Base-by-base conservation (phyloP, 2,113 vertebrate species). In the Pica pica region DNA sequence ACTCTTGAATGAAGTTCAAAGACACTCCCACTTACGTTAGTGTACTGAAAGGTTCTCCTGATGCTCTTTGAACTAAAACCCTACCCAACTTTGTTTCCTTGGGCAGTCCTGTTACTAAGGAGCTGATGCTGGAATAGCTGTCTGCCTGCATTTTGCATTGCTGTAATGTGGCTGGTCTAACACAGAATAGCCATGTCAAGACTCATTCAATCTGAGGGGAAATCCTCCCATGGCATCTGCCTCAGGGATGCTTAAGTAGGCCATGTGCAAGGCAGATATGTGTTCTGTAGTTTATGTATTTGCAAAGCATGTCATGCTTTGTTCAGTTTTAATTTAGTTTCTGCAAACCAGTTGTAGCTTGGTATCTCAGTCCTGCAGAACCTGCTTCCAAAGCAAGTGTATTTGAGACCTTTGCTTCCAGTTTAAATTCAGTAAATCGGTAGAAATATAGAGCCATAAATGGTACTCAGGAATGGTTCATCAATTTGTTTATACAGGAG, bases 211-310 rank as follows among this genome's bases (percentile, higher is more conserved):
- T 87, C 74, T 47, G 24, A 79, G 70, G 75, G 74, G 70, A 71
- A 76, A 85, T 83, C 11, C 27, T 77, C 86, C 68, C 17, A 33
- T 14, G 37, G 87, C 85, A 46, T 77, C 71, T 88, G 82, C 94
- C 93, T 96, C 52, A 21, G 85, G 87, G 76, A 64, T 88, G 85
- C 39, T 88, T 75, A 83, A 92, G 64, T 71, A 90, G 83, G 59
- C 81, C 68, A 67, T 47, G 56, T 81, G 64, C 85, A 83, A 67
- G 52, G 85, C 85, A 86, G 63, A 88, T 88, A 4, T 35, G 59
- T 77, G 59, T 91, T 87, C 74, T 87, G 53, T 61, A 85, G 67
- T 90, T 76, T 46, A n/a, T 80, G 22, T n/a, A 65, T 80, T 95
- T 95, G 47, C 55, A 85, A 88, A 91, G 31, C 5, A 3, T 50